These are phyloP conservation scores for Myotis lucifugus DNA, from an alignment of 2,113 vertebrate genomes.

Conservation along the genomic window DNA sequence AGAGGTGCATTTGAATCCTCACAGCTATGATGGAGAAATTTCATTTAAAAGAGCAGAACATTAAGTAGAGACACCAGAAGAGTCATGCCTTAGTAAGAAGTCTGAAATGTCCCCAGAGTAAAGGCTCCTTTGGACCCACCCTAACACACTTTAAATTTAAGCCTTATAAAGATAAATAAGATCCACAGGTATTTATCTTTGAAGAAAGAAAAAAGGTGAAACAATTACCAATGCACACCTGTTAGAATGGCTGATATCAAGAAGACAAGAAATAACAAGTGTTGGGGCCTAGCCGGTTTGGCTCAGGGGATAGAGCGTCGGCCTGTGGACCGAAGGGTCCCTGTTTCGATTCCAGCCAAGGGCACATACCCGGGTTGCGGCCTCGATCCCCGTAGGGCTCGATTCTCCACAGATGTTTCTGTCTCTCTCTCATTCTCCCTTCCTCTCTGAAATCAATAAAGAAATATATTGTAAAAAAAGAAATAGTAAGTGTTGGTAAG, in stretches of 20 bases:
- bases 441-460: too few species aligned
- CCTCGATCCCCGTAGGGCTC: too few species aligned
- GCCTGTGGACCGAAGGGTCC: too few species aligned
- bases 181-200: not conserved
- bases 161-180: not conserved
- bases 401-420: too few species aligned
- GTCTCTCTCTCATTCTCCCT: too few species aligned
- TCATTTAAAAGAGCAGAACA: constrained; percentile 48
- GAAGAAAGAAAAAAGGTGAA: not conserved
- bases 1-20: constrained; percentile 54
- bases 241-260: not conserved
- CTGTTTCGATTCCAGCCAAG: too few species aligned
- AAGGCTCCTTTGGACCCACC: not conserved
- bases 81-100: not conserved
- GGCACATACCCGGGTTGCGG: too few species aligned
- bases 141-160: constrained; percentile 24
- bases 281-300: too few species aligned
- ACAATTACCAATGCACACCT: not conserved
- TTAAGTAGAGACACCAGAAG: constrained; percentile 1
- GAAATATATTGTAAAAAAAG: too few species aligned
- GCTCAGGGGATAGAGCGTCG: too few species aligned
- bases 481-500: not conserved
- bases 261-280: not conserved
- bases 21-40: constrained; percentile 46
- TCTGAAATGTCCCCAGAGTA: not conserved